Conservation (phyloP, 2,797 vertebrate species). For the Cetoscarus ocellatus region DNA sequence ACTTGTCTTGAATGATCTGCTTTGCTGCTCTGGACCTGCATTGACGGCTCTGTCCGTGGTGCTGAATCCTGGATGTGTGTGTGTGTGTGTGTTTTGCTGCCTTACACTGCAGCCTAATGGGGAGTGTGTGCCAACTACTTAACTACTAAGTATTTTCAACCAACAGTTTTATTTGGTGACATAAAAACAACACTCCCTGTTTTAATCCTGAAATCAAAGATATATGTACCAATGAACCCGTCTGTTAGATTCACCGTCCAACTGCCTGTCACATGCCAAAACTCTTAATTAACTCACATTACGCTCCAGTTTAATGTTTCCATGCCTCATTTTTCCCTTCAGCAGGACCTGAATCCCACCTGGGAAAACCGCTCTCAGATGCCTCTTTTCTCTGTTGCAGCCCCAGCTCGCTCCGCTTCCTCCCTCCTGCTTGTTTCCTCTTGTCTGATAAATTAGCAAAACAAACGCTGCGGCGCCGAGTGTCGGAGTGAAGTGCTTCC, state of each 20-base stretch:
- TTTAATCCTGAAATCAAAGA: conserved; percentile 7
- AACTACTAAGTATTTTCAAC: not conserved
- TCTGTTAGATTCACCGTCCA: conserved; percentile 23
- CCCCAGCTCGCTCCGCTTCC: conserved; percentile 1
- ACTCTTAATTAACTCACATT: conserved; percentile 42
- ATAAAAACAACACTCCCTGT: not conserved
- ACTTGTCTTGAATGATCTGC: too few relatives aligned
- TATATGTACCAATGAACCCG: conserved; percentile 8
- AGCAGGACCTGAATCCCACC: conserved; percentile 17
- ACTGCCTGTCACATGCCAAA: conserved; percentile 5
- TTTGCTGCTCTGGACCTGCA: not conserved
- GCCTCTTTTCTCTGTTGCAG: conserved; percentile 25
- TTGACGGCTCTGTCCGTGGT: conserved; percentile 77
- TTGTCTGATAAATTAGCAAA: conserved; percentile 60
- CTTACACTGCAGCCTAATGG: not conserved
- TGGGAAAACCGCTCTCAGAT: conserved; percentile 40
- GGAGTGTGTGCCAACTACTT: not conserved
- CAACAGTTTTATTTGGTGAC: not conserved
- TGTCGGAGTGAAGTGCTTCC: conserved; percentile 21
- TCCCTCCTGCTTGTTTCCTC: not conserved
- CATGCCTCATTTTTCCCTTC: conserved; percentile 20
- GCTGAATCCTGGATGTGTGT: conserved; percentile 61
- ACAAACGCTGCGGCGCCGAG: conserved; percentile 2
- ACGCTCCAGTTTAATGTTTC: conserved; percentile 21
- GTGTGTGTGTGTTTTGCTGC: conserved; percentile 11